Evolutionary conservation across 92 coral and sea anemone genomes (phyloP).

Genomic region (Metridium senile): DNA sequence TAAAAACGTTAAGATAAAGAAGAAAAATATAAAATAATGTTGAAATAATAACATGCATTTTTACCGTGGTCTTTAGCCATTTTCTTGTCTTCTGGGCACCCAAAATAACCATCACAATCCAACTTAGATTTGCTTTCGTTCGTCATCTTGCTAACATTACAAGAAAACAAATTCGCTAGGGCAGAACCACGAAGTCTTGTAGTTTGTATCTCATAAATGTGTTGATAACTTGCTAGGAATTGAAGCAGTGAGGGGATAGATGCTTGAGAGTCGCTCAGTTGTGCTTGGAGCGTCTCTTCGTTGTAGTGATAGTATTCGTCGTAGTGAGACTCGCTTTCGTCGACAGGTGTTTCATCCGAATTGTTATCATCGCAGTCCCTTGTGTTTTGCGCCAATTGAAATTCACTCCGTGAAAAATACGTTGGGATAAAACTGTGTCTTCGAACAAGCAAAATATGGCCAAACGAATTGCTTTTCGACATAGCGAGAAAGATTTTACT

Average conservation of each 20-base stretch:
- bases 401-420: conserved; percentile 62
- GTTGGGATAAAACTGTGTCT: conserved; percentile 70
- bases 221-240: conserved; percentile 12
- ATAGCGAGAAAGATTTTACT: neutral
- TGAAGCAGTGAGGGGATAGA: conserved; percentile 23
- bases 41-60: neutral
- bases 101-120: conserved; percentile 85
- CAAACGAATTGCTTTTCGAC: conserved; percentile 19
- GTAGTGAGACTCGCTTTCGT: conserved; percentile 1
- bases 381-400: conserved; percentile 55
- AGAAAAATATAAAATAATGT: too few relatives aligned
- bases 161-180: conserved; percentile 56
- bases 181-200: conserved; percentile 65
- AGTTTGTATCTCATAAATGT: conserved; percentile 35
- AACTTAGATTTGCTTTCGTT: conserved; percentile 46
- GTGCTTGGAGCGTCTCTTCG: conserved; percentile 22
- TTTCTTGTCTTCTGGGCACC: conserved; percentile 75
- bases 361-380: conserved; percentile 32
- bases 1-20: neutral
- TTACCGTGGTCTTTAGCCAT: conserved; percentile 51
- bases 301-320: conserved; percentile 6
- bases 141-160: conserved; percentile 80
- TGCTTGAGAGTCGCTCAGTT: neutral
- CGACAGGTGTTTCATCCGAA: conserved; percentile 33
- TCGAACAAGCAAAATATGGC: conserved; percentile 62